Percentiles rank a stretch among this genome's conserved stretches.
Conservation (phyloP, 2,113 vertebrate species). For the Nesogale talazaci region DNA sequence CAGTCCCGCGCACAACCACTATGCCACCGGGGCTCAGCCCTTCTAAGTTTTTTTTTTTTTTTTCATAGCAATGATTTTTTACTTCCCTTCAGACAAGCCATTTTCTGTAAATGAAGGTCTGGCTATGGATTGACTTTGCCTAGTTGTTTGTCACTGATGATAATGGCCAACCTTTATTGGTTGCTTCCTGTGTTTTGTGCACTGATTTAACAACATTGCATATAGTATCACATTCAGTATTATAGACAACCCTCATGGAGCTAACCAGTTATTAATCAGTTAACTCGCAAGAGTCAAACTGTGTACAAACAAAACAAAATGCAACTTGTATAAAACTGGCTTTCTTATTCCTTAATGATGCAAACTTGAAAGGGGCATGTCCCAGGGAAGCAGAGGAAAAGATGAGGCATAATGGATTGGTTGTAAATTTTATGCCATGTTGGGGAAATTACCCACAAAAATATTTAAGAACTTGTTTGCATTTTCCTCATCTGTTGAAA, state of each 20-base stretch:
- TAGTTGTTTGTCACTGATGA: constrained; percentile 18
- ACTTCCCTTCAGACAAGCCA: not conserved
- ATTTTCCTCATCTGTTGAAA: constrained; percentile 37
- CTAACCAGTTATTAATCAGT: constrained; percentile 11
- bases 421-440: not conserved
- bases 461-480: not conserved
- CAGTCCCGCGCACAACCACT: too few species aligned
- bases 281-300: constrained; percentile 22
- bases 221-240: constrained; percentile 31
- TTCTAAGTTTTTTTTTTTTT: too few species aligned
- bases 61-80: too few species aligned
- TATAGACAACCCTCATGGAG: not conserved
- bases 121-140: not conserved
- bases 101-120: constrained; percentile 24
- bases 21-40: too few species aligned
- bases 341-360: constrained; percentile 23
- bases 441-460: not conserved
- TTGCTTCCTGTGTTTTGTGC: not conserved
- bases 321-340: constrained; percentile 9
- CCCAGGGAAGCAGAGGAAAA: constrained; percentile 3
- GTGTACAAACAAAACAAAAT: not conserved
- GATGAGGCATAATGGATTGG: too few species aligned
- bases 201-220: not conserved
- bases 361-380: not conserved
- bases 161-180: constrained; percentile 9